Evolutionary conservation across 2,113 vertebrate genomes (phyloP), one percentile per base, ranked within the genome.

Genomic region (Leptosomus discolor): DNA sequence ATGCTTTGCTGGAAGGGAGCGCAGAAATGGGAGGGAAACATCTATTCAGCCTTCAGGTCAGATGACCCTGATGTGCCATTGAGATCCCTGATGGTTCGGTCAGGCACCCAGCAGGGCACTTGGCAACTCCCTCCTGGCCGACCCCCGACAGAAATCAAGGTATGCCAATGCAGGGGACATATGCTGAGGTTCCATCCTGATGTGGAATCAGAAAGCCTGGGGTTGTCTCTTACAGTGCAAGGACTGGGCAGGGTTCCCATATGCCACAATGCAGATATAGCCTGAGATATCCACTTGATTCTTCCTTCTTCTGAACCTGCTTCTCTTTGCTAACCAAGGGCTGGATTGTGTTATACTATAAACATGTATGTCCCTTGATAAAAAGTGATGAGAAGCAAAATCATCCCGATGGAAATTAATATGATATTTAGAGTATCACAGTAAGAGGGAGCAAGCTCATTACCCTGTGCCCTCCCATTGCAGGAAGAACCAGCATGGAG

Each of bases 391-490:
- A 57, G 32, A 95, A 65, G 11, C 48, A 39, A 64, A 76, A 56
- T 43, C 24, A 57, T 69, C 56, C 18, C 53, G 20, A 22, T 20
- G 45, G 27, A 86, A 86, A 37, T 56, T 7, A 64, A 60, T 60
- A 37, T 79, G 53, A 36, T 78, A 12, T 5, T 85, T 82, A 34
- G n/a, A 48, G 39, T n/a, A n/a, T 15, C 8, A 18, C 2, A 51
- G 29, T 9, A 18, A 64, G 53, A 88, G 1, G 21, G 27, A 76
- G 16, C 23, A 53, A 73, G 50, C 45, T 76, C 64, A 15, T 54
- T 56, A 18, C 34, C 41, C 37, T 1, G 0, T 32, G 12, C 8
- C 13, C 26, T 60, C 15, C 37, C 5, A 15, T 2, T 57, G 58
- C 64, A 90, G 39, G 19, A 57, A 64, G 39, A 22, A 5, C 16